phyloP scores from a whole-genome alignment of 2,113 vertebrate genomes.

The Hassar affinis region DNA sequence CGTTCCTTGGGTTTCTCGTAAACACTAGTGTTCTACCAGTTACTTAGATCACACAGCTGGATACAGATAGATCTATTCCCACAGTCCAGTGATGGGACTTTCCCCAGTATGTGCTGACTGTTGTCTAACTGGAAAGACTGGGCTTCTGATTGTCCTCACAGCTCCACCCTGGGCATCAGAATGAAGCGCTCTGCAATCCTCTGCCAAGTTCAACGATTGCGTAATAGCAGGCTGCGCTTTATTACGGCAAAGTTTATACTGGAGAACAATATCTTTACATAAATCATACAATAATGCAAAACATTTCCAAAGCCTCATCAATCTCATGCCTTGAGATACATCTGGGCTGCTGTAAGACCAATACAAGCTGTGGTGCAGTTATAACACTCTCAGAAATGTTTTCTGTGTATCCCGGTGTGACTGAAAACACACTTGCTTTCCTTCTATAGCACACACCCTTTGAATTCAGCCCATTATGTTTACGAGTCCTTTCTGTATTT shows the following conservation, averaged over 20 bases:
- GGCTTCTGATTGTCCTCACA: constrained; percentile 10
- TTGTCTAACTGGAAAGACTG: constrained; percentile 28
- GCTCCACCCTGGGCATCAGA: constrained; percentile 26
- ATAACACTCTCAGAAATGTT: constrained; percentile 3
- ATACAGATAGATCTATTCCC: constrained; percentile 23
- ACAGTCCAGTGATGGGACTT: constrained; percentile 34
- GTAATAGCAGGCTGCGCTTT: constrained; percentile 19
- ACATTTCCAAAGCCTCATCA: constrained; percentile 1
- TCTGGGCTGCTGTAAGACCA: not conserved
- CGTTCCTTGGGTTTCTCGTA: not conserved
- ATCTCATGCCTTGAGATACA: not conserved
- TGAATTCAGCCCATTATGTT: constrained; percentile 15
- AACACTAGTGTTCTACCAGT: constrained; percentile 3
- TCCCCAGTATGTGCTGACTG: constrained; percentile 30
- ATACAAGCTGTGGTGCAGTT: not conserved
- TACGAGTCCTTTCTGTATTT: constrained; percentile 31
- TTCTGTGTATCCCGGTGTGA: not conserved
- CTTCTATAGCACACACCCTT: not conserved
- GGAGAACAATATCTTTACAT: not conserved
- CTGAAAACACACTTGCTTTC: constrained; percentile 6
- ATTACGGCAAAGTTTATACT: constrained; percentile 18
- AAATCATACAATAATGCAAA: not conserved
- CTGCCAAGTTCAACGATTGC: constrained; percentile 23
- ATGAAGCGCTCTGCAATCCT: not conserved
- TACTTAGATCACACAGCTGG: constrained; percentile 16